Percentiles rank a stretch among this genome's conserved stretches.
phyloP scores from a whole-genome alignment of 2,888 invertebrate species.

The Iphiclides podalirius region DNA sequence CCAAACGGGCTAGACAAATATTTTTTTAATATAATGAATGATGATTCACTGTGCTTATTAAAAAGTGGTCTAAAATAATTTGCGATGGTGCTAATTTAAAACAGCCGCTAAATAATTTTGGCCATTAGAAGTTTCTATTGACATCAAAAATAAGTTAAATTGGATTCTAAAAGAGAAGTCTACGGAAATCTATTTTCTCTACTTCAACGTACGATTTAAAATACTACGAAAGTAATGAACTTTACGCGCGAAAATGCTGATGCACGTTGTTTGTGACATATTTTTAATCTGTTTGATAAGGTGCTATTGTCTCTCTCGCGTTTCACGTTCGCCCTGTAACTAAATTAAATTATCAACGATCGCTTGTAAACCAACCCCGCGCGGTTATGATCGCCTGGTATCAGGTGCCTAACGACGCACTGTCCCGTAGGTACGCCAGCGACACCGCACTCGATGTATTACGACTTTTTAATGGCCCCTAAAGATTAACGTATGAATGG shows the following conservation, averaged over 20 bases:
- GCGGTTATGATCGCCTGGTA: conserved; percentile 66
- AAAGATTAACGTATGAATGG: conserved; percentile 73
- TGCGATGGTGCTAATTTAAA: too few relatives aligned
- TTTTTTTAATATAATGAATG: too few relatives aligned
- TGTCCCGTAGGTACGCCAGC: conserved; percentile 73
- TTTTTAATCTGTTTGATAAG: conserved; percentile 9
- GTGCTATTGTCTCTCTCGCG: conserved; percentile 29
- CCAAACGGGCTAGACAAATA: too few relatives aligned
- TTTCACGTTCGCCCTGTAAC: conserved; percentile 51
- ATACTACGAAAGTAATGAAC: too few relatives aligned
- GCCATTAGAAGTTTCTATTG: too few relatives aligned
- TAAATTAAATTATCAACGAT: conserved; percentile 47
- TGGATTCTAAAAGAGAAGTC: too few relatives aligned
- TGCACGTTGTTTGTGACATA: neutral
- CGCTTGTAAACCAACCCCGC: conserved; percentile 41
- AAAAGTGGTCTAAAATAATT: too few relatives aligned
- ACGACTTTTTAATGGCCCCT: conserved; percentile 75
- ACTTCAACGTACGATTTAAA: too few relatives aligned
- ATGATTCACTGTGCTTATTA: too few relatives aligned
- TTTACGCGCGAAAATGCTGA: neutral
- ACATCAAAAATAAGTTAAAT: too few relatives aligned
- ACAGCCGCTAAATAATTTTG: too few relatives aligned
- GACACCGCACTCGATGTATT: conserved; percentile 50
- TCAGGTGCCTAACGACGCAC: conserved; percentile 74
- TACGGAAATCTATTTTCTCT: too few relatives aligned